Evolutionary conservation across 2,888 invertebrate species (phyloP), one percentile per base, ranked within the genome.

Genomic region (Rhorus exstirpatorius): DNA sequence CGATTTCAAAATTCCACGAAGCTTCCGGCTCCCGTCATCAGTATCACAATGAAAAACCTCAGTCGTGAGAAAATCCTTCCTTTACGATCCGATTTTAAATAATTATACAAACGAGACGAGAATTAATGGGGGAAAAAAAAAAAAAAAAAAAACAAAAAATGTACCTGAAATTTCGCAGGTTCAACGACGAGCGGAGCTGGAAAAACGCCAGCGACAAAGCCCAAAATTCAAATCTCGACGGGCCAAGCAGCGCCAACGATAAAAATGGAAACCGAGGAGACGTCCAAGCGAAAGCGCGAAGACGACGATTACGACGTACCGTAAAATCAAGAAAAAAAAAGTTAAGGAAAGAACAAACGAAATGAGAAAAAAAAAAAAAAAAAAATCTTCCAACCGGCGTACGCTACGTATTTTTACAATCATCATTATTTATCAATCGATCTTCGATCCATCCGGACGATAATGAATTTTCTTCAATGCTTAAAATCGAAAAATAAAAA

Each of bases 221-320:
- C 92, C 53, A 92, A 93, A 83, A 90, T 92, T 65, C 92, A 91
- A 83, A 90, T 92, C 19, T 86, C 90, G 0, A 85, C 89, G 0
- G 87, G 88, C 0, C 91, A 91, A 68, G 78, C 91, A 0, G 78
- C 89, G 58, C 86, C 92, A 0, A 83, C 87, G 0, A 86, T 92
- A 0, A 92, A 92, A 85, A 87, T 90, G 87, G 92, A 93, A 80
- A 71, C 86, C 0, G 92, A 92, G 14, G 87, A 86, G 0, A 89
- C 90, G 8, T 53, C 85, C 14, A 93, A 93, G 78, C 89, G 92
- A 65, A 92, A 92, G 77, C 87, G 92, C 79, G 92, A 92, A 24
- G 92, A 93, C 3, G 92, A 93, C 6, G 91, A 92, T 81, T 92
- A 92, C 53, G 92, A 92, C 65, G 88, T 92, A 4, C 87, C 90